Base-by-base conservation (phyloP, 1,140 invertebrate species). In the Hylyphantes graminicola region DNA sequence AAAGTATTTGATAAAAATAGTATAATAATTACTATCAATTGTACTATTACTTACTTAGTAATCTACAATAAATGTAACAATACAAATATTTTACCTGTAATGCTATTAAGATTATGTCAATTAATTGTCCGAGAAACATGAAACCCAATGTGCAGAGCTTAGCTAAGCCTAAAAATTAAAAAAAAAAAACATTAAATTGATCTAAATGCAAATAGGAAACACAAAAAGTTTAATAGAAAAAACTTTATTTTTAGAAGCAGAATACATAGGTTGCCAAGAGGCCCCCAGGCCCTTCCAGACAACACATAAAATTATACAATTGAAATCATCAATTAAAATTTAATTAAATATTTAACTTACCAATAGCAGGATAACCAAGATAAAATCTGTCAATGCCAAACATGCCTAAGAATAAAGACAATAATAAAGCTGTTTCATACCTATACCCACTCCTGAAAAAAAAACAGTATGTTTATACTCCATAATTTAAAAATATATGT, bases 301-400 rank as follows among this genome's bases (percentile, higher is more conserved):
- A n/a, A n/a, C n/a, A n/a, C n/a, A 8, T 57, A 15, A 57, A 57
- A 57, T 57, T 10, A 10, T 8, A 57, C 9, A 57, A 57, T 10
- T 10, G 8, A 10, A 57, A 57, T 10, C 15, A 57, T 57, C 15
- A 57, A 57, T 10, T 10, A 57, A 57, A 57, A 57, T 57, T 15
- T 57, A 10, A 8, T 10, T 59, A 59, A n/a, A 12, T 59, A 59
- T 59, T 6, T 59, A 15, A 59, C 57, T 85, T 85, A 90, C 90
- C 91, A 85, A 99, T 93, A 21, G 96, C 97, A 70, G 96, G 96
- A 90, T 99, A 99, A 17, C 98, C 98, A 5, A 99, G 91, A 89
- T 99, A 99, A 90, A 99, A 98, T 86, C 98, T 91, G 89, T 99
- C 98, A 15, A 96, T 92, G n/a, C 98, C 98, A 91, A 99, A 97